Evolutionary conservation across 1,140 invertebrate species (phyloP), one percentile per base, ranked within the genome.

Genomic region (Drosophila triauraria): DNA sequence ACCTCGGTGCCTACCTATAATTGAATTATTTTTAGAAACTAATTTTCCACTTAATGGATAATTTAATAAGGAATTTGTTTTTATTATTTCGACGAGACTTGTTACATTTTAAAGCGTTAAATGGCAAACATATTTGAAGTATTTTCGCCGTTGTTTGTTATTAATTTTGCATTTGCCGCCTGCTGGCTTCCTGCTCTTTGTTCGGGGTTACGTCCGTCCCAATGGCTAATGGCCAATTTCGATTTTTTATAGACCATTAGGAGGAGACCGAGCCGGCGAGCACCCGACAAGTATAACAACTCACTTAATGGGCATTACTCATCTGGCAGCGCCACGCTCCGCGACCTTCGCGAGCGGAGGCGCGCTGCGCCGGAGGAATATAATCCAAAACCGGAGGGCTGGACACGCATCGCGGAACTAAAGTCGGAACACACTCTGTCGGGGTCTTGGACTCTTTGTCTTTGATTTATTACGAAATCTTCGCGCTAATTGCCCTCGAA

Each of bases 401-500:
- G 67, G 62, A 72, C 67, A 67, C 71, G 63, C 64, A 75, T 79
- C 72, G 64, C 75, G 65, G 72, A 83, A 84, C 65, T 78, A 50
- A 77, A 69, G 38, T 72, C 70, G 67, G 80, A 83, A 83, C 72
- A 23, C 50, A 35, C 32, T n/a, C 32, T 54, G 32, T 54, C 53
- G 53, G 53, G 53, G 53, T 54, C 53, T 54, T 54, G 53, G 53
- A 51, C 60, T 46, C 60, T 72, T 77, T 84, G 82, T 68, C 78
- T 80, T 78, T 82, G 64, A 87, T 87, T 87, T 90, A 87, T 88
- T 84, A 84, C 77, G 77, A 57, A 77, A 78, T 70, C 72, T 80
- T 48, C 68, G 61, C 75, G 42, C 64, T 51, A 75, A 85, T 77
- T 83, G 72, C 77, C 62, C 63, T 70, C 72, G 72, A 78, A 64